Base-by-base conservation (phyloP, 2,113 vertebrate species). In the Tragelaphus buxtoni region DNA sequence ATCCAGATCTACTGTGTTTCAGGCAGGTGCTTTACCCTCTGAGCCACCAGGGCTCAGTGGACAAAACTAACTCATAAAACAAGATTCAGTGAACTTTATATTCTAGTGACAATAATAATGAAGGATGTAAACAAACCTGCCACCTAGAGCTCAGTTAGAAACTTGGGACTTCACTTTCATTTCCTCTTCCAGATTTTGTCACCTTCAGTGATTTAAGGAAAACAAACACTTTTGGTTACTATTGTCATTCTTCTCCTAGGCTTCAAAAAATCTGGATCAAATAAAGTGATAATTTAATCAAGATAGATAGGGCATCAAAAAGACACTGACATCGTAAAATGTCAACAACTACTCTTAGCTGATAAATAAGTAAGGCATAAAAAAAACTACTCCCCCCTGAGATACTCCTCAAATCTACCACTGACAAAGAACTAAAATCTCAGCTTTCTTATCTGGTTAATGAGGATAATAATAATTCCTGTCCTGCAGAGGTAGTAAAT, bases 171-270 rank as follows among this genome's bases (percentile, higher is more conserved):
- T 87, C 32, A 82, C 28, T 17, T 16, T 95, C 10, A 22, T 92
- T 95, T 83, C 39, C 16, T 86, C 86, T 95, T 81, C 76, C 28
- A 88, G 60, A 91, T 93, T 84, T 88, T 88, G n/a, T 92, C 58
- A 60, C 81, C 28, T 53, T 63, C 58, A 86, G 77, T 42, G 74
- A 53, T 79, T 94, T 63, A 87, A 39, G 84, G 45, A 92, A 90
- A 85, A 30, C 7, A 76, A 96, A 87, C 49, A 39, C 24, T 86
- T 93, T 83, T 53, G 22, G 80, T 89, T 94, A 91, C 85, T 86
- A 24, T 32, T n/a, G 18, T 91, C 11, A 83, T 90, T 95, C n/a
- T 77, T 94, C 20, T 61, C 72, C 84, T 14, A 17, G 9, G 10
- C 18, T 82, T 32, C 20, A 65, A 96, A 95, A 94, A 53, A 9